Base-by-base conservation (phyloP, 2,888 invertebrate genomes). In the Sipha maydis region DNA sequence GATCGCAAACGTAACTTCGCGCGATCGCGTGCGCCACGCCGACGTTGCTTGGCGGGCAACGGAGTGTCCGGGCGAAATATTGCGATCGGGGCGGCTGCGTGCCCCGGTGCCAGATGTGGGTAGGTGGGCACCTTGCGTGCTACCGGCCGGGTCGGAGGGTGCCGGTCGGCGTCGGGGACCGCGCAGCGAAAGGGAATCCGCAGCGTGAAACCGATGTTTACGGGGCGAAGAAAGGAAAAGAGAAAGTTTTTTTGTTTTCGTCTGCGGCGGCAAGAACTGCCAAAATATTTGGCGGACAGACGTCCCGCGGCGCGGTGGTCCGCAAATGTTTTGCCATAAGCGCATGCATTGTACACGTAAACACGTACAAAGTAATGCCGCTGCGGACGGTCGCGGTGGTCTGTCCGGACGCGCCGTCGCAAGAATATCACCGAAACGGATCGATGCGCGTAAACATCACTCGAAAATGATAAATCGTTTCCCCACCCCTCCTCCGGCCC, bases 231-330 rank as follows among this genome's bases (percentile, higher is more conserved):
- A 79, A 79, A 79, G 78, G 85, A 79, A 76, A 80, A 80, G 86
- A 88, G 80, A 88, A 80, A 80, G 80, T 88, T 88, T 88, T 88
- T 88, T 88, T 86, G 41, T 88, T 88, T 80, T 88, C 54, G 56
- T 78, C 21, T 34, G 31, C 41, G 77, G 76, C 77, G 71, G 54
- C 85, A 25, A 80, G 80, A 88, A 80, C 86, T 88, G 86, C 86
- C 86, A 88, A 88, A 88, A 88, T 88, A 88, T 88, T 86, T 88
- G 34, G 28, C 80, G 38, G 21, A 34, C 34, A 61, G 86, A 75
- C 80, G 61, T 88, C 86, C 86, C 75, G 80, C 25, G 11, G 86
- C n/a, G 61, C 61, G 21, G 61, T 5, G 61, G 61, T 71, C 77
- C 34, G 71, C 78, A 38, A 28, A 71, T 38, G 38, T 61, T 19